These are phyloP conservation scores for Apostichopus leukothele DNA, from an alignment of 53 echinoderm and acorn worm genomes.

Conservation along the genomic window DNA sequence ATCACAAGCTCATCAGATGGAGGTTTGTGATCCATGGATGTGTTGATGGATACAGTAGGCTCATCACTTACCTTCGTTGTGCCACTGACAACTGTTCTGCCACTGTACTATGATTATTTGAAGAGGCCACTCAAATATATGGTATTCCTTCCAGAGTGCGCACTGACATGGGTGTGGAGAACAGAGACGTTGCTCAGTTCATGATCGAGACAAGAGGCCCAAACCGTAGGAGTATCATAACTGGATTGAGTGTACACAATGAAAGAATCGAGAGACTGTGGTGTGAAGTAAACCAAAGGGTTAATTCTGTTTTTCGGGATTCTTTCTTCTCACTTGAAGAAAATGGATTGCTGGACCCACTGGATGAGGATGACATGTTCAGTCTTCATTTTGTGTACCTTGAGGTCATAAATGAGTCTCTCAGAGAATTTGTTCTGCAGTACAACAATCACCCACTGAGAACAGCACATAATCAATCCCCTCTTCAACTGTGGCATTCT, in stretches of 20 bases:
- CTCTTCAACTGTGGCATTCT: not conserved
- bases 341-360: not conserved
- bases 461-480: not conserved
- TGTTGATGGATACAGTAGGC: conserved; percentile 58
- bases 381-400: not conserved
- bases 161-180: not conserved
- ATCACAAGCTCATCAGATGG: conserved; percentile 62
- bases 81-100: conserved; percentile 49
- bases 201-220: not conserved
- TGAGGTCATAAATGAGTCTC: not conserved
- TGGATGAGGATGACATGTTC: not conserved
- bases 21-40: conserved; percentile 64
- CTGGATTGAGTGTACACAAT: conserved; percentile 25
- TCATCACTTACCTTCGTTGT: conserved; percentile 49
- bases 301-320: conserved; percentile 14
- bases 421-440: not conserved
- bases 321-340: not conserved
- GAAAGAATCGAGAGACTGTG: conserved; percentile 28
- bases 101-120: conserved; percentile 10
- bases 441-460: conserved; percentile 19
- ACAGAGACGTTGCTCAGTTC: not conserved
- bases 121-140: not conserved
- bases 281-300: conserved; percentile 26
- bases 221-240: not conserved
- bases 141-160: not conserved